These are phyloP conservation scores for Argopecten irradians DNA, from an alignment of 1,140 invertebrate species.

Conservation along the genomic window DNA sequence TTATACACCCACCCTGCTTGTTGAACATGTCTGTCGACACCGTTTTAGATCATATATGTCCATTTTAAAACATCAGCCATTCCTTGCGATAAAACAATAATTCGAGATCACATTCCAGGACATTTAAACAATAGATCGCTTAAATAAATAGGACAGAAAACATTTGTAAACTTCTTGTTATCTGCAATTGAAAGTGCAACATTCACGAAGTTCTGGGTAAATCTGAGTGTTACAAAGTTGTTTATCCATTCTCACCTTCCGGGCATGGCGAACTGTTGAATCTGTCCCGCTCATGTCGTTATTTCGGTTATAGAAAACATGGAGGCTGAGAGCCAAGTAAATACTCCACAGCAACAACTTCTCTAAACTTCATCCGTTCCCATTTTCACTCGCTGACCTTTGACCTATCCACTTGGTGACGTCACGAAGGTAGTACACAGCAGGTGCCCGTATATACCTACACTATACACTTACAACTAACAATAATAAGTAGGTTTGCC, in stretches of 20 bases:
- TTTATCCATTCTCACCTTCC: background rate
- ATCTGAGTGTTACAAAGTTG: background rate
- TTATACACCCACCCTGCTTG: background rate
- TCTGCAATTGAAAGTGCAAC: background rate
- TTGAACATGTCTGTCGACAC: background rate
- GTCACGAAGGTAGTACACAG: background rate
- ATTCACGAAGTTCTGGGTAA: background rate
- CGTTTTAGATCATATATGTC: background rate
- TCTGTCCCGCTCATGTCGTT: background rate
- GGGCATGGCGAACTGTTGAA: background rate
- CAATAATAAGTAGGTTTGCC: background rate
- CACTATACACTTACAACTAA: background rate
- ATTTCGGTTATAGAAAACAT: background rate
- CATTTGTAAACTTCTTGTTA: background rate
- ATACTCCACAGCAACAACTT: background rate
- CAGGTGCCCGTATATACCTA: slow-evolving; percentile 14
- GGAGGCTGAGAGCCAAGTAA: background rate
- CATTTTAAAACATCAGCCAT: background rate
- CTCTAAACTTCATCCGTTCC: slow-evolving; percentile 7
- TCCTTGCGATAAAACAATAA: background rate
- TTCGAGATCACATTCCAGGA: background rate
- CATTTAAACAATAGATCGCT: background rate
- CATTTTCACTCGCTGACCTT: slow-evolving; percentile 14
- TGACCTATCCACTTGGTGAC: background rate
- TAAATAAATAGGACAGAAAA: background rate